Evolutionary conservation across 2,797 vertebrate species (phyloP).

Genomic region (Bradypodion ventrale): DNA sequence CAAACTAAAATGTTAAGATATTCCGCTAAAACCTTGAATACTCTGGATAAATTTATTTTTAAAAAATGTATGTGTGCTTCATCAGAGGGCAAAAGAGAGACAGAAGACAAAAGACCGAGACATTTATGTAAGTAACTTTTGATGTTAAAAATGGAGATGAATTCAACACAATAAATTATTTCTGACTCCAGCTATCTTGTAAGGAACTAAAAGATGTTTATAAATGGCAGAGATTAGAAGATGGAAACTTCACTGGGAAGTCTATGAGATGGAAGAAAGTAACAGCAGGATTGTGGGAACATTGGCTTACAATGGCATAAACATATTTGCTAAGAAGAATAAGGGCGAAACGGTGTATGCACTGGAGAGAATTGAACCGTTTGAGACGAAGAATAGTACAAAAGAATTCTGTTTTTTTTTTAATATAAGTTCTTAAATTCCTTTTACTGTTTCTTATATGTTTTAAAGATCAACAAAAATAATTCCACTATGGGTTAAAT

Average conservation of each 20-base stretch:
- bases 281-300: background rate
- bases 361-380: too few relatives aligned
- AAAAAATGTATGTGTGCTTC: background rate
- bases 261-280: accelerated
- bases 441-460: too few relatives aligned
- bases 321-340: too few relatives aligned
- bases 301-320: background rate
- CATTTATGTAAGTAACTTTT: background rate
- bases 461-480: too few relatives aligned
- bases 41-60: background rate
- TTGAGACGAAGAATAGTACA: too few relatives aligned
- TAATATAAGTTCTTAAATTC: too few relatives aligned
- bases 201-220: background rate
- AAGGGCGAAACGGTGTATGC: too few relatives aligned
- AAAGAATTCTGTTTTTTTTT: too few relatives aligned
- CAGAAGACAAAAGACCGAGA: background rate
- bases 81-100: background rate
- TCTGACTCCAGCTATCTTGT: background rate
- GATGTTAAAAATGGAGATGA: background rate
- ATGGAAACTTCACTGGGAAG: background rate
- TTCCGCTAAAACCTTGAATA: slow-evolving; percentile 3
- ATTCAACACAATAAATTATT: slow-evolving; percentile 2
- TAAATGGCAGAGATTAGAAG: background rate
- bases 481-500: too few relatives aligned
- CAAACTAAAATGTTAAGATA: background rate